Percentiles rank a stretch among this genome's conserved stretches.
Conservation (phyloP, 2,888 invertebrate genomes). For the Camponotus fellah region DNA sequence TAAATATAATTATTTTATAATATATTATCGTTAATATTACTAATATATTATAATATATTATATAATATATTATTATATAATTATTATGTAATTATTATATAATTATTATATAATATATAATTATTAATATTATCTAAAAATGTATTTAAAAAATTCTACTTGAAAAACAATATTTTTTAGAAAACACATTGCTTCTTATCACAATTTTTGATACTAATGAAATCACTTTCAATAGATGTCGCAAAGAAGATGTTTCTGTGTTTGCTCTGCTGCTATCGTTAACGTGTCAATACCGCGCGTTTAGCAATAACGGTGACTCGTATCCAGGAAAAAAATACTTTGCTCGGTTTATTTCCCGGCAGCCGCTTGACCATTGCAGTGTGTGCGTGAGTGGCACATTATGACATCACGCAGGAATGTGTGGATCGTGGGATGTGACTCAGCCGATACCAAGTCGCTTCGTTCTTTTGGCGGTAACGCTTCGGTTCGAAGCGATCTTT, state of each 20-base stretch:
- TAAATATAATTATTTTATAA: background rate
- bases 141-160: background rate
- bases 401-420: constrained; percentile 84
- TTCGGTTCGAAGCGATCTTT: constrained; percentile 35
- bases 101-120: too few relatives aligned
- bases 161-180: background rate
- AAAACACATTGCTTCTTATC: background rate
- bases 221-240: background rate
- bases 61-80: too few relatives aligned
- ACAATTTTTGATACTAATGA: background rate
- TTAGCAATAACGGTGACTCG: constrained; percentile 29
- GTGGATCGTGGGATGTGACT: constrained; percentile 80
- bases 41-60: too few relatives aligned
- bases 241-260: background rate
- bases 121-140: too few relatives aligned
- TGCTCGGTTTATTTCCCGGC: constrained; percentile 27
- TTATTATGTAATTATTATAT: too few relatives aligned
- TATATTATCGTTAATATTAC: too few relatives aligned
- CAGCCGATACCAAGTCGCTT: constrained; percentile 71
- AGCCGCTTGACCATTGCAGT: constrained; percentile 21
- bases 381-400: constrained; percentile 56
- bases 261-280: constrained; percentile 9
- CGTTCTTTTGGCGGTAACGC: constrained; percentile 58
- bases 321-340: constrained; percentile 20
- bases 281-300: constrained; percentile 23